phyloP scores from a whole-genome alignment of 2,888 invertebrate species.

The Cybosia mesomella region DNA sequence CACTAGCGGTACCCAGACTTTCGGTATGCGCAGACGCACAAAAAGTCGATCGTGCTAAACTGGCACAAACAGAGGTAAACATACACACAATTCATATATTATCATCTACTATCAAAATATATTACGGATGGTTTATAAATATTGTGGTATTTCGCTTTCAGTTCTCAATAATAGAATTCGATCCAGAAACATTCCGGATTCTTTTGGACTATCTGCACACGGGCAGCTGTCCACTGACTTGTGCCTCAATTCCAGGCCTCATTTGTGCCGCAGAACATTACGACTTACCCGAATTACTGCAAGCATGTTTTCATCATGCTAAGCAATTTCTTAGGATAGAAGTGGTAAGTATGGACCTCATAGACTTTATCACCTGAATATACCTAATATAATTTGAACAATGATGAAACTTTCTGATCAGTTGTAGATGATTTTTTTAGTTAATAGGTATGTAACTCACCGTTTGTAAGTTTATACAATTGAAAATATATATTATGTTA shows the following conservation, averaged over 20 bases:
- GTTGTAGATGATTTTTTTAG: background rate
- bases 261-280: slow-evolving; percentile 98
- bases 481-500: background rate
- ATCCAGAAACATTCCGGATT: slow-evolving; percentile 96
- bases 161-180: slow-evolving; percentile 98
- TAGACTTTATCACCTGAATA: background rate
- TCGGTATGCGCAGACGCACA: slow-evolving; percentile 98
- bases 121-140: background rate
- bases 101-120: background rate
- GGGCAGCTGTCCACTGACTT: slow-evolving; percentile 96
- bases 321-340: slow-evolving; percentile 97
- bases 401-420: background rate
- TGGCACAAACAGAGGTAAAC: slow-evolving; percentile 95
- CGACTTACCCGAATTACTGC: slow-evolving; percentile 95
- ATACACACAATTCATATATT: slow-evolving; percentile 8
- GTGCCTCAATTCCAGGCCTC: slow-evolving; percentile 96
- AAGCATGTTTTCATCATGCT: slow-evolving; percentile 98
- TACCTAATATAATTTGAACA: background rate
- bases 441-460: too few relatives aligned
- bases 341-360: slow-evolving; percentile 88
- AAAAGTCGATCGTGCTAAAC: slow-evolving; percentile 96
- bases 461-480: background rate
- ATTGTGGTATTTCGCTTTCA: slow-evolving; percentile 67
- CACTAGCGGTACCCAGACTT: slow-evolving; percentile 94
- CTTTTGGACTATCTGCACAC: slow-evolving; percentile 97